Evolutionary conservation across 2,888 invertebrate species (phyloP).

Genomic region (Lysandra bellargus): DNA sequence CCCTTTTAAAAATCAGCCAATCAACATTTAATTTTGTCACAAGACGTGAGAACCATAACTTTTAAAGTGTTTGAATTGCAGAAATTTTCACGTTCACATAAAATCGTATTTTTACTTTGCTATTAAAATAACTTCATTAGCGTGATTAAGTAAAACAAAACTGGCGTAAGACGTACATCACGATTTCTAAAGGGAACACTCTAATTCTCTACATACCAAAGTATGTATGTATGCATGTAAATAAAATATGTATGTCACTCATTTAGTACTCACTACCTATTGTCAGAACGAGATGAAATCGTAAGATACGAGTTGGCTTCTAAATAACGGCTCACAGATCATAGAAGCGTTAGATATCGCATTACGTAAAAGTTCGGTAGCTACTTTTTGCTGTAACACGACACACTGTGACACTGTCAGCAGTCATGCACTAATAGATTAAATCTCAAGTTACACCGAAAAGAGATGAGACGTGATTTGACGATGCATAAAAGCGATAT

Average conservation of each 20-base stretch:
- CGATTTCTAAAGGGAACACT: too few relatives aligned
- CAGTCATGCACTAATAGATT: conserved; percentile 16
- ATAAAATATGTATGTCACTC: background rate
- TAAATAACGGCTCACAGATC: conserved; percentile 4
- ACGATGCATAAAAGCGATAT: background rate
- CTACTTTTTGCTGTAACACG: background rate
- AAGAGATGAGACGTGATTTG: background rate
- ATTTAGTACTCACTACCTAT: background rate
- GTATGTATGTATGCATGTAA: too few relatives aligned
- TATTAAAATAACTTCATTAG: too few relatives aligned
- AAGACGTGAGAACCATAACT: too few relatives aligned
- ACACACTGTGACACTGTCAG: background rate
- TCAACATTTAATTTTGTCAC: too few relatives aligned
- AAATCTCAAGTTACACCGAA: background rate
- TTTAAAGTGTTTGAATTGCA: too few relatives aligned
- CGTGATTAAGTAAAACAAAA: too few relatives aligned
- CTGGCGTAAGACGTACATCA: too few relatives aligned
- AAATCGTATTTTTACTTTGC: too few relatives aligned
- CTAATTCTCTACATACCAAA: too few relatives aligned
- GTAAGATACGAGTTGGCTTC: conserved; percentile 1
- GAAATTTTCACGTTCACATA: too few relatives aligned
- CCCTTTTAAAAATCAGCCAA: too few relatives aligned
- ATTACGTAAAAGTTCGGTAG: background rate
- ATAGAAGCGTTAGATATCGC: background rate
- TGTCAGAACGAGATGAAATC: conserved; percentile 18